Conservation (phyloP, 2,113 vertebrate species). For the Alosa alosa region DNA sequence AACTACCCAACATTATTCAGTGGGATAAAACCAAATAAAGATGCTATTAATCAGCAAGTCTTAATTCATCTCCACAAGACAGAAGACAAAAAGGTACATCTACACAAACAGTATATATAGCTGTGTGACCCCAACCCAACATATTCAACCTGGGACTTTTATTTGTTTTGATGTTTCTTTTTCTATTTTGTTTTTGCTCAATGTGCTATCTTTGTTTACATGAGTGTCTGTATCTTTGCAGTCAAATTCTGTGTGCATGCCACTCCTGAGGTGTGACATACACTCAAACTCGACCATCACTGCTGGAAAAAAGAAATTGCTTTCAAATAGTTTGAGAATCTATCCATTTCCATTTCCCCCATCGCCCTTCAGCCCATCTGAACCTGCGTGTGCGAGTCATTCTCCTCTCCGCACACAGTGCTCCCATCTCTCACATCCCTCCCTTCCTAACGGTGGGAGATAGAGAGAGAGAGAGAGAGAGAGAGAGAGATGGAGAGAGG, state of each 20-base stretch:
- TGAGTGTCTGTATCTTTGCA: background rate
- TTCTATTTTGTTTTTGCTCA: background rate
- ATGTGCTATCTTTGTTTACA: background rate
- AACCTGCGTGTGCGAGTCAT: background rate
- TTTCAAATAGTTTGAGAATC: background rate
- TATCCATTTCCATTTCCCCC: background rate
- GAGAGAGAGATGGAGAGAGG: constrained; percentile 6
- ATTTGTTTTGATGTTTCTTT: background rate
- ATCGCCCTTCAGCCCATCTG: background rate
- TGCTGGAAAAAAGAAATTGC: background rate
- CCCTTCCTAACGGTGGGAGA: background rate
- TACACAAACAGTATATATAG: background rate
- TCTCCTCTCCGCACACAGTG: background rate
- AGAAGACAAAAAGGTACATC: background rate
- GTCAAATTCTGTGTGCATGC: background rate
- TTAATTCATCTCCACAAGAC: background rate
- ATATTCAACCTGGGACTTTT: background rate
- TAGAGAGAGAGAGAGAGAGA: constrained; percentile 20
- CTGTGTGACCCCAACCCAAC: background rate
- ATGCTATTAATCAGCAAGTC: background rate
- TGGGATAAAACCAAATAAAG: background rate
- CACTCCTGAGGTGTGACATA: background rate
- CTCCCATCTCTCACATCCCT: background rate
- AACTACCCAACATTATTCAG: background rate
- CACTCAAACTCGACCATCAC: background rate